phyloP scores from a whole-genome alignment of 2,797 vertebrate species.

The Rhadinocentrus ornatus region DNA sequence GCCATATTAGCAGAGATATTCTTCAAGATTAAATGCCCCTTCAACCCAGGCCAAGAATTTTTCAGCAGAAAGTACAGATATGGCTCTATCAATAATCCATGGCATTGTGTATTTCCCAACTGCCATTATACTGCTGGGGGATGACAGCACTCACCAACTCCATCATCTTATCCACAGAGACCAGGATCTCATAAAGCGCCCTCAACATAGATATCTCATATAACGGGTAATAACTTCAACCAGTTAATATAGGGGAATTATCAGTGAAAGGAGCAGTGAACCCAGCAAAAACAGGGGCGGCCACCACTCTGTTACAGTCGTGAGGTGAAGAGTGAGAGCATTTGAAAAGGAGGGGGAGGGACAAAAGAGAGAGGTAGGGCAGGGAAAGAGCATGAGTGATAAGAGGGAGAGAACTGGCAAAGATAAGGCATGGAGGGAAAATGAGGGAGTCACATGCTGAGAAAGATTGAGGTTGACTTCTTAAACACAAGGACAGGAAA shows the following conservation, averaged over 20 bases:
- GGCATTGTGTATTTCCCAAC: conserved; percentile 92
- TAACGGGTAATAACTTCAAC: conserved; percentile 92
- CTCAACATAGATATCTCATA: conserved; percentile 91
- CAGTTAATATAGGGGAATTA: conserved; percentile 88
- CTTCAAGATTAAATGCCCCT: conserved; percentile 88
- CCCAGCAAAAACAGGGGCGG: conserved; percentile 66
- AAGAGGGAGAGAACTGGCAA: background rate
- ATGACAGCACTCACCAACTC: conserved; percentile 90
- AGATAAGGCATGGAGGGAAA: conserved; percentile 7
- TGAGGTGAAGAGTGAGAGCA: conserved; percentile 23
- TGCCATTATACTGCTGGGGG: conserved; percentile 88
- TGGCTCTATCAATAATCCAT: conserved; percentile 94
- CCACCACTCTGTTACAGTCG: conserved; percentile 54
- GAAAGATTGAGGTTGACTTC: conserved; percentile 22
- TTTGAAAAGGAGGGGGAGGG: conserved; percentile 25
- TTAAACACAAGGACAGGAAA: conserved; percentile 33
- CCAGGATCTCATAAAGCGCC: conserved; percentile 95
- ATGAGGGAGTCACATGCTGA: conserved; percentile 22
- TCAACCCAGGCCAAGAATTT: conserved; percentile 87
- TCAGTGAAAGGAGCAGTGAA: conserved; percentile 82
- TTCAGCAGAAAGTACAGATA: conserved; percentile 91
- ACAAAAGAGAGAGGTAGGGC: conserved; percentile 12
- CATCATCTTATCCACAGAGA: conserved; percentile 91
- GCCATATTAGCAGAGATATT: conserved; percentile 86
- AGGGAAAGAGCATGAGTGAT: background rate